Evolutionary conservation across 2,113 vertebrate species (phyloP).

Genomic region (Pelodiscus sinensis): DNA sequence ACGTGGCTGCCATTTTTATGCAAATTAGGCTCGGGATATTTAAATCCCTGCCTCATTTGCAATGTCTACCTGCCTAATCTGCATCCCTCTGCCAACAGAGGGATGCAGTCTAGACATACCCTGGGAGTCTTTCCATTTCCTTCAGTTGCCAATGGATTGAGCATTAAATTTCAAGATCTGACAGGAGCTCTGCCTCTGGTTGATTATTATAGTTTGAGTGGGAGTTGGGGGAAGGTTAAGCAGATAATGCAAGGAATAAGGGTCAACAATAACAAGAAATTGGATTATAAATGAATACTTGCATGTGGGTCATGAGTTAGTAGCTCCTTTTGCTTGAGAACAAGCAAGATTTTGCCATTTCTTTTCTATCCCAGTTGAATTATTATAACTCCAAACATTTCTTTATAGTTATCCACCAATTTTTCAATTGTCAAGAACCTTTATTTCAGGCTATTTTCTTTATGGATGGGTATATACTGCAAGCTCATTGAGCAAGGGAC

Average conservation of each 20-base stretch:
- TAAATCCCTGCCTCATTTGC: too few species aligned
- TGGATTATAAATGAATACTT: neutral
- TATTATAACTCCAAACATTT: neutral
- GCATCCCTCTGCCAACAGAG: too few species aligned
- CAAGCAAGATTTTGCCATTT: neutral
- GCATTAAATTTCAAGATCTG: neutral
- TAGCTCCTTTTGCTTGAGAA: neutral
- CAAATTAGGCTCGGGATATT: too few species aligned
- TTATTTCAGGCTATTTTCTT: neutral
- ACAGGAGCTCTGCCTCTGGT: neutral
- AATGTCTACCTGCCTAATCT: too few species aligned
- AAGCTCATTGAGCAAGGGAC: neutral
- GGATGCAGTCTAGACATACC: too few species aligned
- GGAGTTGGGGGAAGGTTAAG: neutral
- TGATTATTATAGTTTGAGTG: constrained; percentile 1
- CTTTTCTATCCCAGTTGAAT: neutral
- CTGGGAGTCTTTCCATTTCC: neutral
- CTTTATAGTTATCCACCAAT: neutral
- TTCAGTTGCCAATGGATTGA: neutral
- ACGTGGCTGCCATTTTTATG: too few species aligned
- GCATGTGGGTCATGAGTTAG: neutral
- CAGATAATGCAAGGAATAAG: neutral
- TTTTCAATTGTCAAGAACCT: neutral
- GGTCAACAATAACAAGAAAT: neutral
- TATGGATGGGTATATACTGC: neutral